Base-by-base conservation (phyloP, 2,113 vertebrate species). In the Bungarus multicinctus region DNA sequence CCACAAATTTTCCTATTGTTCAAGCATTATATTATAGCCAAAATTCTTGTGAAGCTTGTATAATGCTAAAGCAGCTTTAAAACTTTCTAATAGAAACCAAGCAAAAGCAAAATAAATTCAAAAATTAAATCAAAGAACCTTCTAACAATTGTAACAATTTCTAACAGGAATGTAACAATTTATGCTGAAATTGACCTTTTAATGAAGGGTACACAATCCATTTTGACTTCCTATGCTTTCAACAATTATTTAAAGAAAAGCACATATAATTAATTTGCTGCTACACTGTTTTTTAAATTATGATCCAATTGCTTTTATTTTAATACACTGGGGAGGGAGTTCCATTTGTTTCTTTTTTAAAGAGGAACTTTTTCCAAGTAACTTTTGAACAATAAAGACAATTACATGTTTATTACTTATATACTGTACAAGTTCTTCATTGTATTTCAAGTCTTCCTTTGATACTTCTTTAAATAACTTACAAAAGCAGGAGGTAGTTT, bases 381-480 rank as follows among this genome's bases (percentile, higher is more conserved):
- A 92, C 91, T 92, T 96, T 96, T 95, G 94, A 95, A 87, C 85
- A 92, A 96, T 95, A 90, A 94, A 89, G 94, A 92, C 89, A 95
- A 95, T 97, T 96, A 14, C 23, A 58, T 97, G 96, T 97, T 97
- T 98, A 97, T 97, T 97, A 97, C 96, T 97, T 97, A 97, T 89
- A 93, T 97, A 97, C 97, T 89, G 93, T 97, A 97, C 97, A 94
- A 89, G 96, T 98, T 97, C 97, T 97, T 97, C 97, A 97, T 97
- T 96, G 95, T 95, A 94, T 97, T 97, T 97, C 97, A 97, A 96
- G 96, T 94, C 92, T 96, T 97, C 94, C 22, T 96, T 96, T 95
- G 95, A 94, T 95, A 97, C 94, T 94, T 96, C 95, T 96, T 97
- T 97, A 98, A 98, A 97, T 98, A 98, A 97, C 94, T 97, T 95